Conservation (phyloP, 2,888 invertebrate genomes). For the Lasius platythorax region DNA sequence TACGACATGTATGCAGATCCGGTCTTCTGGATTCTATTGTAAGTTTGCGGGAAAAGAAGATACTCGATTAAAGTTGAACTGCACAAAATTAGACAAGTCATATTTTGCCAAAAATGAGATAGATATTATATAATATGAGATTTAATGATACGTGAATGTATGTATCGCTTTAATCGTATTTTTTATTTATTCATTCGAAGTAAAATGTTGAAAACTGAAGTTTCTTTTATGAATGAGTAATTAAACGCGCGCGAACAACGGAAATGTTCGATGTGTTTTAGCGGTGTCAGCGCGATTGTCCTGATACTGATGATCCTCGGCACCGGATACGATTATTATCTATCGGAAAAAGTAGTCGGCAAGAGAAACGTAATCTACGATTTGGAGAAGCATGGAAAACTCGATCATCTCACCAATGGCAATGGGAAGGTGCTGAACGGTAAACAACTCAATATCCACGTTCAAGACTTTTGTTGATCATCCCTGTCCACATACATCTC, state of each 20-base stretch:
- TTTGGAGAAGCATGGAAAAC: conserved; percentile 82
- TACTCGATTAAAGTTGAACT: background rate
- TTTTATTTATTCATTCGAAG: background rate
- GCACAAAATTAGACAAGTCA: background rate
- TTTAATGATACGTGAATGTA: background rate
- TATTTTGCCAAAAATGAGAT: background rate
- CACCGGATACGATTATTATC: conserved; percentile 91
- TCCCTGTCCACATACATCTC: background rate
- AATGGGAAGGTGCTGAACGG: conserved; percentile 80
- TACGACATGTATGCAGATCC: conserved; percentile 90
- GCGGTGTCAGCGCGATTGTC: conserved; percentile 87
- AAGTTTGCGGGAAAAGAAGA: conserved; percentile 81
- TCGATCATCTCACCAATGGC: conserved; percentile 78
- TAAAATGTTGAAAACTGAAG: background rate
- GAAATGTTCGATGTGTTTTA: conserved; percentile 81
- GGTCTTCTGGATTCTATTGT: conserved; percentile 91
- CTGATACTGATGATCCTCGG: conserved; percentile 89
- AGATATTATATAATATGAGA: background rate
- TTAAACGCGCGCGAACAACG: background rate
- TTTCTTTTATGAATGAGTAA: background rate
- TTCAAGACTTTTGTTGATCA: background rate
- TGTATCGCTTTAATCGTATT: background rate
- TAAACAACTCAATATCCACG: conserved; percentile 60
- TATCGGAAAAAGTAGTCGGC: conserved; percentile 74
- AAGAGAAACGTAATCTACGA: conserved; percentile 79